A percentile compares a stretch with the other conserved stretches of the same genome.
phyloP scores from a whole-genome alignment of 2,888 invertebrate species.

The Macaria notata region DNA sequence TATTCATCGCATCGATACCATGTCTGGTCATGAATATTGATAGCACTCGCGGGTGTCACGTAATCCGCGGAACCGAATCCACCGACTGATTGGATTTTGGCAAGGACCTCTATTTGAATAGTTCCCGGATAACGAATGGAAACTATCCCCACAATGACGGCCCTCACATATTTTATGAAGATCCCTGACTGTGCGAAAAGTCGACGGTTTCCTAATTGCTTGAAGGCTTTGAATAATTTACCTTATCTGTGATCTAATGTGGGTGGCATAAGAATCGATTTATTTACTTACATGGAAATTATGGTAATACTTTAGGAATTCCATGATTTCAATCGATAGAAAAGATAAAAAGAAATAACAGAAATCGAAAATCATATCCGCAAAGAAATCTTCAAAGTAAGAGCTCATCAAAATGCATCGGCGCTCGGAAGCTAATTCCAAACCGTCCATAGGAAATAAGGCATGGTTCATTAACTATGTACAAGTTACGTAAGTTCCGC shows the following conservation, averaged over 20 bases:
- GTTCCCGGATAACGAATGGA: conserved; percentile 29
- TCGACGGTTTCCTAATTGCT: conserved; percentile 16
- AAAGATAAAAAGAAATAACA: too few species aligned
- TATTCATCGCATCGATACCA: conserved; percentile 62
- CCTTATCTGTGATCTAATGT: conserved; percentile 7
- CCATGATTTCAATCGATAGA: too few species aligned
- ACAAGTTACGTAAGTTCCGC: conserved; percentile 39
- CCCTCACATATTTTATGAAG: conserved; percentile 20
- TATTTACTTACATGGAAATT: too few species aligned
- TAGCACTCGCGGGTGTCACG: conserved; percentile 61
- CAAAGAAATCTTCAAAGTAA: not conserved
- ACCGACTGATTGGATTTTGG: conserved; percentile 55
- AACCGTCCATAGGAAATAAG: conserved; percentile 30
- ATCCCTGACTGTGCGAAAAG: conserved; percentile 19
- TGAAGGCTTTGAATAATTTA: conserved; percentile 22
- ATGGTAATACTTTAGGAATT: too few species aligned
- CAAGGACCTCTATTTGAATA: conserved; percentile 44
- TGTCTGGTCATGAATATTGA: conserved; percentile 70
- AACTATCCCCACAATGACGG: conserved; percentile 23
- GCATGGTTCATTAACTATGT: conserved; percentile 33
- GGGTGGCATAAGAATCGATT: not conserved
- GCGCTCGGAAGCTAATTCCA: conserved; percentile 26
- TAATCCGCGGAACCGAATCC: conserved; percentile 56
- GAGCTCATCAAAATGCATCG: conserved; percentile 19
- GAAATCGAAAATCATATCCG: too few species aligned